Evolutionary conservation across 2,888 invertebrate genomes (phyloP).

Genomic region (Sisyra nigra): DNA sequence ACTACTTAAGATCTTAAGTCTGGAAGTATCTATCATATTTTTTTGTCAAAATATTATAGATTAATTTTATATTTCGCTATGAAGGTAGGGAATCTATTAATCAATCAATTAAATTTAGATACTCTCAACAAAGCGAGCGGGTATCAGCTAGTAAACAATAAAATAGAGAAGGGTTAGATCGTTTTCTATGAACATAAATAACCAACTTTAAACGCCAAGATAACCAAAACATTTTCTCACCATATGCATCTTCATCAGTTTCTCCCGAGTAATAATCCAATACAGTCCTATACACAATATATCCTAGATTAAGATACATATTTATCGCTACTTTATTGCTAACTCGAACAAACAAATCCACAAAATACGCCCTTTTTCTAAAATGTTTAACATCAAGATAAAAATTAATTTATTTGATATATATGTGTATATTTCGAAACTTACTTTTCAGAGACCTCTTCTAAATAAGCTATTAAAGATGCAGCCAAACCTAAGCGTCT

Average conservation of each 20-base stretch:
- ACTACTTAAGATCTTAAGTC: no score
- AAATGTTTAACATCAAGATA: slow-evolving; percentile 19
- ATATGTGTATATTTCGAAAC: slow-evolving; percentile 19
- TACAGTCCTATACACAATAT: slow-evolving; percentile 90
- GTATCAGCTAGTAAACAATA: no score
- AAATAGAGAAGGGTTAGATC: no score
- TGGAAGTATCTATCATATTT: no score
- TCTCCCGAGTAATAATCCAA: slow-evolving; percentile 97
- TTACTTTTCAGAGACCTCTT: slow-evolving; percentile 91
- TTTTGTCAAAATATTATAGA: no score
- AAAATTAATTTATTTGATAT: no score
- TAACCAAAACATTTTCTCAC: slow-evolving; percentile 42
- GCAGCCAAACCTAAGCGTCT: slow-evolving; percentile 84
- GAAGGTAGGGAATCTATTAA: no score
- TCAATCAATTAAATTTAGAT: no score
- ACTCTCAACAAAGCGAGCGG: no score
- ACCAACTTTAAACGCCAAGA: no score
- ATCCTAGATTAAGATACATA: slow-evolving; percentile 93
- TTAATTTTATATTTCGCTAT: no score
- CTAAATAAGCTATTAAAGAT: slow-evolving; percentile 83
- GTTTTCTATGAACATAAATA: no score
- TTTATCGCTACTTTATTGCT: slow-evolving; percentile 95
- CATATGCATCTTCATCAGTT: slow-evolving; percentile 97
- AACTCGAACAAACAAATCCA: slow-evolving; percentile 94
- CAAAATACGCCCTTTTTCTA: slow-evolving; percentile 93